Conservation (phyloP, 2,888 invertebrate genomes). For the Tetrapedia diversipes region DNA sequence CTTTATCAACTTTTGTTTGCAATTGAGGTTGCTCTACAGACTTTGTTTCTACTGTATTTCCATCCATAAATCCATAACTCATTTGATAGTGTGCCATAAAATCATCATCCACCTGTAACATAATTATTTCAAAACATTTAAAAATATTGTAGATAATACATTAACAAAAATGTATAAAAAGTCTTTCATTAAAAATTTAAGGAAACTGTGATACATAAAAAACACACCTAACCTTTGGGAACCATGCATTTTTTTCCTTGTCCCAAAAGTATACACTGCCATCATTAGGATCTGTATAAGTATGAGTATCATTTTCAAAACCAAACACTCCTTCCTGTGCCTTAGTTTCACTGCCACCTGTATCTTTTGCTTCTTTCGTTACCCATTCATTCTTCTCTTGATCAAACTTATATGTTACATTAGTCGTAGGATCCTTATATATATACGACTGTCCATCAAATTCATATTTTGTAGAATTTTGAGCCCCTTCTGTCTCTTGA, state of each 20-base stretch:
- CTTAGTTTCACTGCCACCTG: constrained; percentile 16
- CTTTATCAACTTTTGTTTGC: constrained; percentile 81
- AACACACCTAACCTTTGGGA: constrained; percentile 88
- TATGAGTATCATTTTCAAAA: constrained; percentile 90
- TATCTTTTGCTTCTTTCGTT: constrained; percentile 73
- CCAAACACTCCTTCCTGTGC: constrained; percentile 84
- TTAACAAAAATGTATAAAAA: background rate
- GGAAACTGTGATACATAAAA: background rate
- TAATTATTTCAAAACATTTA: constrained; percentile 2
- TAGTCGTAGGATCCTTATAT: constrained; percentile 75
- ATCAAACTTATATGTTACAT: constrained; percentile 85
- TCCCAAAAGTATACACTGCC: constrained; percentile 97
- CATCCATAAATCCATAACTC: constrained; percentile 94
- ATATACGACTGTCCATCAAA: constrained; percentile 82
- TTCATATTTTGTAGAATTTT: constrained; percentile 81
- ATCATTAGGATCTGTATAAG: constrained; percentile 92
- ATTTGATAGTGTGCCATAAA: constrained; percentile 98
- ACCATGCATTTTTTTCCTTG: constrained; percentile 95
- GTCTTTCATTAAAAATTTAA: background rate
- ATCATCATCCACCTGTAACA: constrained; percentile 92
- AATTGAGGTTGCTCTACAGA: constrained; percentile 77
- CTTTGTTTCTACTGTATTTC: constrained; percentile 77
- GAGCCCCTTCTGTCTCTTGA: constrained; percentile 55
- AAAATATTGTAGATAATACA: background rate
- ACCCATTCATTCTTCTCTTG: constrained; percentile 86